Percentiles rank a stretch among this genome's conserved stretches.
Evolutionary conservation across 1,140 invertebrate species (phyloP).

Genomic region (Ceratina japonica): DNA sequence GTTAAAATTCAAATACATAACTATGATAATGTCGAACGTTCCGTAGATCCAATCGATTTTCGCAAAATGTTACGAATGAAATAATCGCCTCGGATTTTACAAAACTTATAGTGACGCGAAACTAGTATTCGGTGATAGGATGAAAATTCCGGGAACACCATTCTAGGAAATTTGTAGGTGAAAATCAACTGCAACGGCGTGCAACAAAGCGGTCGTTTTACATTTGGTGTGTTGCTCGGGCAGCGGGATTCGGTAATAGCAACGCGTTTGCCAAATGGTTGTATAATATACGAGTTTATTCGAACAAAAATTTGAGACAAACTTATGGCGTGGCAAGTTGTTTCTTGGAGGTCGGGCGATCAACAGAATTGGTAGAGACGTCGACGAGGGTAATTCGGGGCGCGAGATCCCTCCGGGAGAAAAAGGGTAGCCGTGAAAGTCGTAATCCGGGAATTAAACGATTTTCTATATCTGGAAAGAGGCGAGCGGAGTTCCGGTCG

Average conservation of each 20-base stretch:
- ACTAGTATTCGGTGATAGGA: not conserved
- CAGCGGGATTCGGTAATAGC: not conserved
- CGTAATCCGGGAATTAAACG: not conserved
- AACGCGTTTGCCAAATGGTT: conserved; percentile 6
- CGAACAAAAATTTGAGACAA: conserved; percentile 26
- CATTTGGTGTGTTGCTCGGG: not conserved
- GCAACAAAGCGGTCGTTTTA: conserved; percentile 24
- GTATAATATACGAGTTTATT: conserved; percentile 40
- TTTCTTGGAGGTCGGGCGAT: not conserved
- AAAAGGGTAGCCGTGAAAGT: not conserved
- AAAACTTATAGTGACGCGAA: not conserved
- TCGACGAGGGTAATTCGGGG: not conserved
- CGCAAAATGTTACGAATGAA: too few species aligned
- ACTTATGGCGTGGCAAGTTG: not conserved
- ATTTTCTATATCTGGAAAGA: not conserved
- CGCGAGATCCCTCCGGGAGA: not conserved
- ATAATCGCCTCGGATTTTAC: too few species aligned
- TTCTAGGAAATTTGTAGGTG: conserved; percentile 26
- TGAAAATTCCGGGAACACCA: conserved; percentile 28
- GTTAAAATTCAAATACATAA: too few species aligned
- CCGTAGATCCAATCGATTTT: too few species aligned
- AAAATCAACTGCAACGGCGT: conserved; percentile 23
- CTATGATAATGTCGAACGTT: too few species aligned
- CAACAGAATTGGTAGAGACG: not conserved
- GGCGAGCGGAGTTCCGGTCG: not conserved